These are phyloP conservation scores for Pyxicephalus adspersus DNA, from an alignment of 2,113 vertebrate species.

Conservation along the genomic window DNA sequence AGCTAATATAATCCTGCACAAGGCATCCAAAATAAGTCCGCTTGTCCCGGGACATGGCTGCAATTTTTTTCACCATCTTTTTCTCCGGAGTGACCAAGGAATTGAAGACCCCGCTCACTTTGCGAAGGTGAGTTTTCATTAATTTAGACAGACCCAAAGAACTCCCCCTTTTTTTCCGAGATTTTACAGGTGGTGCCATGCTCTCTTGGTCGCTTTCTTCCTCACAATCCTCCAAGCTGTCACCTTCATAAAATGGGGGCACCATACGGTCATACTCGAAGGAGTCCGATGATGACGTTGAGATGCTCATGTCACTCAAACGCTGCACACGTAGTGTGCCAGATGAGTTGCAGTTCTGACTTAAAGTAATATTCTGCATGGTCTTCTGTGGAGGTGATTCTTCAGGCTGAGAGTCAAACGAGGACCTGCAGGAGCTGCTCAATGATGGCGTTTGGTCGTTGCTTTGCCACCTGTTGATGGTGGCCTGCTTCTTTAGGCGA, in stretches of 20 bases:
- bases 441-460: conserved; percentile 40
- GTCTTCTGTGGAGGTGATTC: conserved; percentile 63
- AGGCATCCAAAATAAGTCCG: conserved; percentile 92
- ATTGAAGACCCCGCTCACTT: conserved; percentile 89
- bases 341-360: conserved; percentile 60
- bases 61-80: conserved; percentile 83
- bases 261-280: conserved; percentile 83
- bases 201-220: conserved; percentile 89
- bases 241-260: conserved; percentile 77
- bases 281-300: conserved; percentile 91
- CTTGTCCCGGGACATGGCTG: conserved; percentile 86
- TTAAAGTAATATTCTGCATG: conserved; percentile 63
- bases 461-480: conserved; percentile 66
- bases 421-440: not conserved
- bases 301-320: conserved; percentile 92
- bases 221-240: conserved; percentile 88
- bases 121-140: conserved; percentile 87
- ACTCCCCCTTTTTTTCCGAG: conserved; percentile 75
- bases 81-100: conserved; percentile 91
- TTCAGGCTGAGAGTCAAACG: conserved; percentile 69
- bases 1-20: conserved; percentile 93
- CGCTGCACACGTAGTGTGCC: conserved; percentile 77
- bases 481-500: conserved; percentile 81
- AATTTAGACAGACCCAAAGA: conserved; percentile 85
- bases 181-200: conserved; percentile 80